phyloP scores from a whole-genome alignment of 1,140 invertebrate genomes.

The Pantala flavescens region DNA sequence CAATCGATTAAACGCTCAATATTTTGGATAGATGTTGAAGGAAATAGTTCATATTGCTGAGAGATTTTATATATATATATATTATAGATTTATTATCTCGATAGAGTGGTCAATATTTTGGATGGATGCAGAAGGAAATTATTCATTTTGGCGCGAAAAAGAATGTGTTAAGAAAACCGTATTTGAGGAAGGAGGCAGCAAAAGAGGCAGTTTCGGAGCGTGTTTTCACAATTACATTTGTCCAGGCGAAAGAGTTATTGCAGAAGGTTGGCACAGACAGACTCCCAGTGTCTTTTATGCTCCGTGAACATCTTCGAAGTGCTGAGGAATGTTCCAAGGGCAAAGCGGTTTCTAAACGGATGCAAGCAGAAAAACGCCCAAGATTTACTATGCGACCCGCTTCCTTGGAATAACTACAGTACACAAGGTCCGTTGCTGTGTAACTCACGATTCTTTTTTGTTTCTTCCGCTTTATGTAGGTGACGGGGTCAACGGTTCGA shows the following conservation, averaged over 20 bases:
- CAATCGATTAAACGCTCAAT: too few relatives aligned
- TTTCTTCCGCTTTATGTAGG: too few relatives aligned
- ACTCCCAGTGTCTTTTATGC: not conserved
- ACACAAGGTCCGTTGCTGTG: too few relatives aligned
- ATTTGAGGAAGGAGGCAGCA: not conserved
- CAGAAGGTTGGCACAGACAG: not conserved
- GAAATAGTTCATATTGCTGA: too few relatives aligned
- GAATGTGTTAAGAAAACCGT: not conserved
- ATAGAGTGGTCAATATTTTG: too few relatives aligned
- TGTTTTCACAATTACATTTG: constrained; percentile 3
- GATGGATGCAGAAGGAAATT: too few relatives aligned
- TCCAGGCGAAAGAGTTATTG: not conserved
- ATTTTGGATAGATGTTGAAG: too few relatives aligned
- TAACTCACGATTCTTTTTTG: too few relatives aligned
- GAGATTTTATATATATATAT: too few relatives aligned
- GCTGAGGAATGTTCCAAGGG: not conserved
- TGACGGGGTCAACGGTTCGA: too few relatives aligned
- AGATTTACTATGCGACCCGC: not conserved
- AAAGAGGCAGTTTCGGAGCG: not conserved
- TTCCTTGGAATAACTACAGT: too few relatives aligned
- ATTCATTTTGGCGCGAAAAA: not conserved
- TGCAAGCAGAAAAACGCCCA: not conserved
- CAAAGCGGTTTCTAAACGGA: not conserved
- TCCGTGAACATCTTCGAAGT: not conserved
- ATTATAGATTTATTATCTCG: too few relatives aligned